Base-by-base conservation (phyloP, 2,888 invertebrate genomes). In the Tenthredo distinguenda region DNA sequence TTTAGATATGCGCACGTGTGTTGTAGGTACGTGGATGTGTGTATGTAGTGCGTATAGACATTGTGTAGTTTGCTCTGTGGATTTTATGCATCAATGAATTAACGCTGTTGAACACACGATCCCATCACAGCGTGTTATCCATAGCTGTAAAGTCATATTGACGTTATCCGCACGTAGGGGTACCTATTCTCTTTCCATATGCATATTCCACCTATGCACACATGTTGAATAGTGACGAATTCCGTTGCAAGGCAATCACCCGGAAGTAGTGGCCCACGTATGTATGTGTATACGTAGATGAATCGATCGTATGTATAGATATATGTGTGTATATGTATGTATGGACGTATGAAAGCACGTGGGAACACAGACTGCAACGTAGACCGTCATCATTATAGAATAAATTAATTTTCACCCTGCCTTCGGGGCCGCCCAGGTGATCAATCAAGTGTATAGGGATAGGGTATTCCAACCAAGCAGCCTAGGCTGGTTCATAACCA, bases 361-460 rank as follows among this genome's bases (percentile, higher is more conserved):
- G 62, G 62, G 62, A 62, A 62, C 26, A 62, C 26, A 21, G 21
- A 26, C 21, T 62, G 62, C 26, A 21, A 62, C 62, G 12, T 62
- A 26, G 21, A 62, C 62, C 68, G 68, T 31, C 26, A 34, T 34
- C 68, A 26, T 68, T 34, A 34, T 68, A 34, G 68, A 68, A 68
- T 68, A 68, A 68, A 68, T 68, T 68, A 68, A 34, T 68, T 68
- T 34, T 68, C 31, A 34, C 68, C 68, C 68, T 34, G 68, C 12
- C 68, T 62, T 62, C 68, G 34, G 26, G 18, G 15, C 34, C 50
- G 50, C 10, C 26, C 55, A 86, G 85, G 86, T 86, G 87, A 89
- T 89, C 89, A 87, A 89, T 89, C 89, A 89, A 85, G 76, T 85
- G 55, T 83, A 87, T 85, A 26, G 62, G 26, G 10, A 26, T 31